A percentile compares a stretch with the other conserved stretches of the same genome.
Evolutionary conservation across 2,888 invertebrate genomes (phyloP).

Genomic region (Bombylius discolor): DNA sequence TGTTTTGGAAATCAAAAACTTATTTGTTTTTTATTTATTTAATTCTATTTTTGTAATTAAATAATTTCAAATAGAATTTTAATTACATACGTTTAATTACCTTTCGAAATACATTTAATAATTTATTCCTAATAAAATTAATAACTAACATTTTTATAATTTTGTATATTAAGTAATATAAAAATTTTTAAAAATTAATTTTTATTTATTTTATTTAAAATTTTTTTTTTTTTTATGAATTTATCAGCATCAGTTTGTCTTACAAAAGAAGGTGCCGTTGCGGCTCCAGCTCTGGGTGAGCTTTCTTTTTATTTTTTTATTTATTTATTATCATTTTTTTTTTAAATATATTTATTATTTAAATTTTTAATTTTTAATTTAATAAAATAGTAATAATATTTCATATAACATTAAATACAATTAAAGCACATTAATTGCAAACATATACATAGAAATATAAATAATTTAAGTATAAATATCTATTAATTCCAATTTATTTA

Average conservation of each 20-base stretch:
- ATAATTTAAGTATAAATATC: no score
- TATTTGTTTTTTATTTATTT: no score
- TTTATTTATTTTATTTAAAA: neutral
- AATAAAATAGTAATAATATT: neutral
- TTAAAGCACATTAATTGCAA: no score
- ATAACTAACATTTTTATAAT: no score
- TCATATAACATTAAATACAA: neutral
- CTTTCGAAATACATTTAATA: no score
- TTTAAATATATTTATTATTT: constrained; percentile 1
- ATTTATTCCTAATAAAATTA: no score
- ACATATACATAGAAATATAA: no score
- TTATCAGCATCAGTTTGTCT: constrained; percentile 28
- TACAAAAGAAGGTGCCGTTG: constrained; percentile 39
- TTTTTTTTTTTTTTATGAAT: constrained; percentile 14
- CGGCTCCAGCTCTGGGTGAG: constrained; percentile 39
- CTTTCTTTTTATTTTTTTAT: constrained; percentile 37
- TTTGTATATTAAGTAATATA: neutral
- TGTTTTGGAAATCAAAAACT: no score
- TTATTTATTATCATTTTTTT: neutral
- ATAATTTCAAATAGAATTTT: no score
- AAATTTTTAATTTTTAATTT: constrained; percentile 6
- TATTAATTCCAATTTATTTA: no score
- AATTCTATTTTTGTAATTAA: no score
- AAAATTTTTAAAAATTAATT: neutral
- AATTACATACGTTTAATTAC: no score